Percentiles rank a stretch among this genome's conserved stretches.
Evolutionary conservation across 2,113 vertebrate genomes (phyloP).

Genomic region (Naja naja): DNA sequence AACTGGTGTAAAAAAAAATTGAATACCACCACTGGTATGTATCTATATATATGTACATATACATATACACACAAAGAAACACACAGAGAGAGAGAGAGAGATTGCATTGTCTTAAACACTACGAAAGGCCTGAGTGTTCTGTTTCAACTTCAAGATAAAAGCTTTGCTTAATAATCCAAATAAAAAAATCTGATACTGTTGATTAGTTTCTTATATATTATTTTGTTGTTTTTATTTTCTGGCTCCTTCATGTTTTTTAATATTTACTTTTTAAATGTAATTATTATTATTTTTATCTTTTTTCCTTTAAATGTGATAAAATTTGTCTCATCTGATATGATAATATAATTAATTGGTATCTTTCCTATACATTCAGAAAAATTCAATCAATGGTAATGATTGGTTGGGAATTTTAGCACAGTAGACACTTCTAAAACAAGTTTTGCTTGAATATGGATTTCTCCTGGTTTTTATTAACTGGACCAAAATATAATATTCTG

Average conservation of each 20-base stretch:
- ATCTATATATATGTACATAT: no score
- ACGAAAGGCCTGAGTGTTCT: not conserved
- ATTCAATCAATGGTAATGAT: not conserved
- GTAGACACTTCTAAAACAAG: not conserved
- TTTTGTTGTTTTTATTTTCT: not conserved
- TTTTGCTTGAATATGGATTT: not conserved
- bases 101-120: not conserved
- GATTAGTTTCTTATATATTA: not conserved
- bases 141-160: not conserved
- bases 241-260: not conserved
- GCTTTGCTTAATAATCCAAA: not conserved
- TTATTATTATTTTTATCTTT: not conserved
- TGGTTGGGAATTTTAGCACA: not conserved
- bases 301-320: not conserved
- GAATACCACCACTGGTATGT: no score
- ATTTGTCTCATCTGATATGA: not conserved
- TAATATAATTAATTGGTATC: not conserved
- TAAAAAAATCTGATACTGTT: not conserved
- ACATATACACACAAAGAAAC: no score
- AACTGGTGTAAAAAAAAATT: no score
- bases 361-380: not conserved
- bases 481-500: not conserved
- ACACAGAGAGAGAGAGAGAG: no score
- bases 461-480: not conserved
- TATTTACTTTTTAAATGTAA: not conserved